Conservation (phyloP, 2,888 invertebrate genomes). For the Nephrotoma guestfalica region DNA sequence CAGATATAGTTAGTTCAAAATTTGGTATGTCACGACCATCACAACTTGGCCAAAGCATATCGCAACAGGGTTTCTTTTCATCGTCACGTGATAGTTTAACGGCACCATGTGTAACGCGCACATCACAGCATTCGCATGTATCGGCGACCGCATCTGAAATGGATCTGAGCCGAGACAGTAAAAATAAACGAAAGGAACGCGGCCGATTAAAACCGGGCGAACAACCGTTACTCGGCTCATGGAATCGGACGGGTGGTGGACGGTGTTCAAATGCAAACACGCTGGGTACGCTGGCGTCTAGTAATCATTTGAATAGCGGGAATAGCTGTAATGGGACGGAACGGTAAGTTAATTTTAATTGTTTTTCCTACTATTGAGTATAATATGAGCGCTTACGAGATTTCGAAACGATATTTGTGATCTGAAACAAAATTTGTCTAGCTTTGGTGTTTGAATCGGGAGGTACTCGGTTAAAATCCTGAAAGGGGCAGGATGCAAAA, state of each 20-base stretch:
- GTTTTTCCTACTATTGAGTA: too few relatives aligned
- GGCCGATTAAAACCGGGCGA: constrained; percentile 57
- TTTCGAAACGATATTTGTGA: too few relatives aligned
- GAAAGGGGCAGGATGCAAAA: too few relatives aligned
- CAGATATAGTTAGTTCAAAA: constrained; percentile 68
- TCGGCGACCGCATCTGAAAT: constrained; percentile 53
- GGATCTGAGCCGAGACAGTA: constrained; percentile 53
- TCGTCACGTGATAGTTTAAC: constrained; percentile 61
- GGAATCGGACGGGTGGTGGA: constrained; percentile 40
- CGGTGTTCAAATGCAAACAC: constrained; percentile 37
- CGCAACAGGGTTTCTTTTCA: constrained; percentile 49
- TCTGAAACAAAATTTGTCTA: too few relatives aligned
- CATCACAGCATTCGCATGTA: constrained; percentile 33
- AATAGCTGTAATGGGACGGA: constrained; percentile 52
- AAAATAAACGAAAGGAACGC: constrained; percentile 46
- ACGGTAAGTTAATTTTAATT: constrained; percentile 33
- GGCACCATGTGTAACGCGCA: constrained; percentile 50
- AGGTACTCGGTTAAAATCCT: too few relatives aligned
- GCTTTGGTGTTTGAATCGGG: too few relatives aligned
- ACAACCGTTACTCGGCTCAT: constrained; percentile 55
- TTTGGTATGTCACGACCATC: constrained; percentile 49
- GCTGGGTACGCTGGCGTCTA: constrained; percentile 38
- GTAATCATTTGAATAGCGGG: constrained; percentile 44
- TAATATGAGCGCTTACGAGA: too few relatives aligned
- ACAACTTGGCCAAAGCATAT: constrained; percentile 33